Conservation (phyloP, 2,797 vertebrate species). For the Crenuchus spilurus region DNA sequence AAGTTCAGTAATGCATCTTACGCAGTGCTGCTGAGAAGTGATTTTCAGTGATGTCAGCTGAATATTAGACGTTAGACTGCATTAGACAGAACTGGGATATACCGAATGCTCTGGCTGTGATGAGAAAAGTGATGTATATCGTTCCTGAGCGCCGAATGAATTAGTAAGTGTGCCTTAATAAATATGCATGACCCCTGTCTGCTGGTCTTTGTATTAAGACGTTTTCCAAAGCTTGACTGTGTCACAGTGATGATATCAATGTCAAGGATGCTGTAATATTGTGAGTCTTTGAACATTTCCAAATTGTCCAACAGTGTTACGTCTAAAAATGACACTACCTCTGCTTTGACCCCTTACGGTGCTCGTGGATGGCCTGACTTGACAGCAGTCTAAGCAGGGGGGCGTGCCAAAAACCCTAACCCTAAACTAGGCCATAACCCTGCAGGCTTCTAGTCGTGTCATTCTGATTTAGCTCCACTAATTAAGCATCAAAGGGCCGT, state of each 20-base stretch:
- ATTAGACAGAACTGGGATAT: neutral
- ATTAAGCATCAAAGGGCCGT: conserved; percentile 55
- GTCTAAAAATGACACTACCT: conserved; percentile 17
- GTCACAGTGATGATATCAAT: neutral
- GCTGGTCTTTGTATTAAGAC: neutral
- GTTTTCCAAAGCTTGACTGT: neutral
- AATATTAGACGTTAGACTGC: neutral
- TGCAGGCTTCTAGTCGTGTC: conserved; percentile 56
- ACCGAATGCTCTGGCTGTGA: neutral
- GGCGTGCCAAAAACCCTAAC: conserved; percentile 41
- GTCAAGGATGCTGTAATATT: neutral
- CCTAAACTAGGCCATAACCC: conserved; percentile 55
- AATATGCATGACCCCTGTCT: conserved; percentile 1
- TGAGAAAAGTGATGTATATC: conserved; percentile 6
- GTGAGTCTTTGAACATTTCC: neutral
- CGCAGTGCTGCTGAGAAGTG: neutral
- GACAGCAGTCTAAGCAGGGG: conserved; percentile 45
- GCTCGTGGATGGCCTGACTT: conserved; percentile 47
- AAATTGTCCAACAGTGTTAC: conserved; percentile 7
- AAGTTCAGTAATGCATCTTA: neutral
- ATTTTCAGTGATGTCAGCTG: neutral
- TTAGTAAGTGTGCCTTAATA: neutral
- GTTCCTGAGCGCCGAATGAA: neutral
- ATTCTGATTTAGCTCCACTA: conserved; percentile 56
- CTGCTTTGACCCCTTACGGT: conserved; percentile 34